Evolutionary conservation across 1,140 invertebrate species (phyloP).

Genomic region (Bombus confusus): DNA sequence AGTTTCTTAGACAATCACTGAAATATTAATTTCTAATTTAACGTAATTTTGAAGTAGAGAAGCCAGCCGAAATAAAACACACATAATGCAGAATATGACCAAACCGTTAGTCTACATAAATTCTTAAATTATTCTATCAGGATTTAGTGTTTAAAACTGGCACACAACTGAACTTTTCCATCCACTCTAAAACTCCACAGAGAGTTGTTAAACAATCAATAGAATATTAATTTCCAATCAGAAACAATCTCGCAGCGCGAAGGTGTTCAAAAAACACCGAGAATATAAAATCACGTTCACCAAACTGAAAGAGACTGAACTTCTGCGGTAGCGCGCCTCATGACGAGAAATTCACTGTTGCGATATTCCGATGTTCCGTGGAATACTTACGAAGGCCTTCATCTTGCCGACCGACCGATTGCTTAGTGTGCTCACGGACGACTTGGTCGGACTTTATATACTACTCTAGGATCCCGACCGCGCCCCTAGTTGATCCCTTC

Average conservation of each 20-base stretch:
- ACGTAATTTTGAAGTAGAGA: neutral
- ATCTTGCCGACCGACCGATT: slow-evolving; percentile 77
- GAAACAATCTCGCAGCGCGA: neutral
- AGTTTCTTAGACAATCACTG: neutral
- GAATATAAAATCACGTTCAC: neutral
- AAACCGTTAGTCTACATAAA: neutral
- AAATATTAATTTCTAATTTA: neutral
- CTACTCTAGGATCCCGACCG: slow-evolving; percentile 76
- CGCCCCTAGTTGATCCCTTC: slow-evolving; percentile 81
- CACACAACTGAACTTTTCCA: too few species aligned
- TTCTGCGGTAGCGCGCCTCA: neutral
- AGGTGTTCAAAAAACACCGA: neutral
- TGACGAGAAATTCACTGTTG: slow-evolving; percentile 15
- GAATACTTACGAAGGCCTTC: slow-evolving; percentile 81
- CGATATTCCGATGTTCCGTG: slow-evolving; percentile 23
- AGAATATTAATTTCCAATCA: neutral
- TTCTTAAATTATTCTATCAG: neutral
- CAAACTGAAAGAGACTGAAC: neutral
- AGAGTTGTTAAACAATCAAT: neutral
- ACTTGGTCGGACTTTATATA: slow-evolving; percentile 79
- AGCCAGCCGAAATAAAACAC: neutral
- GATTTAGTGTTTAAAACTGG: neutral
- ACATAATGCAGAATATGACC: too few species aligned
- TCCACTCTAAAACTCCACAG: too few species aligned
- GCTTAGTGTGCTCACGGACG: slow-evolving; percentile 75